Conservation (phyloP, 2,888 invertebrate species). For the Papilio gigon region DNA sequence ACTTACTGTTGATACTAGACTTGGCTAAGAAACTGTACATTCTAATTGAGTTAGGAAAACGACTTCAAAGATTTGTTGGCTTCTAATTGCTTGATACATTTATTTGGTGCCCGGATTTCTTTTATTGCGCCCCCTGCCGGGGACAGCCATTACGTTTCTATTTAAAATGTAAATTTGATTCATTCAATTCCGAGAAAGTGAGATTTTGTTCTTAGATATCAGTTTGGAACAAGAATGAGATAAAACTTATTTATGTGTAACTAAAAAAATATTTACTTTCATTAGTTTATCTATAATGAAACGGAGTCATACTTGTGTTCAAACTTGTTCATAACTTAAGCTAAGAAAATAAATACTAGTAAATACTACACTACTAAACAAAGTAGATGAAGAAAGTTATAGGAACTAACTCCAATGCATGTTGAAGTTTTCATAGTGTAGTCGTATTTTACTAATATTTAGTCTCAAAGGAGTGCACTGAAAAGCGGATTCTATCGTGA, state of each 20-base stretch:
- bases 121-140: conserved; percentile 14
- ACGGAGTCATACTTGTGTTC: too few relatives aligned
- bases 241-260: background rate
- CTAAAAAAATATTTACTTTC: background rate
- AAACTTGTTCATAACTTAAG: background rate
- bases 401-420: background rate
- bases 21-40: background rate
- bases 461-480: background rate
- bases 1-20: too few relatives aligned
- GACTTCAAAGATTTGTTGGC: background rate
- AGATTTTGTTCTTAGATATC: conserved; percentile 14
- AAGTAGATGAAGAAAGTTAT: too few relatives aligned
- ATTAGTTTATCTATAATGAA: background rate
- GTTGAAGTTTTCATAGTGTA: background rate
- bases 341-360: too few relatives aligned
- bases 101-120: conserved; percentile 3
- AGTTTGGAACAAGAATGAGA: background rate
- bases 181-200: conserved; percentile 13
- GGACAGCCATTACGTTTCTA: conserved; percentile 23
- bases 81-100: conserved; percentile 22
- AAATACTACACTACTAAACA: too few relatives aligned
- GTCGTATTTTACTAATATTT: background rate
- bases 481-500: background rate
- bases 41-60: background rate
- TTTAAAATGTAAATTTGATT: conserved; percentile 26